Base-by-base conservation (phyloP, 1,140 invertebrate genomes). In the Zaprionus vittiger region DNA sequence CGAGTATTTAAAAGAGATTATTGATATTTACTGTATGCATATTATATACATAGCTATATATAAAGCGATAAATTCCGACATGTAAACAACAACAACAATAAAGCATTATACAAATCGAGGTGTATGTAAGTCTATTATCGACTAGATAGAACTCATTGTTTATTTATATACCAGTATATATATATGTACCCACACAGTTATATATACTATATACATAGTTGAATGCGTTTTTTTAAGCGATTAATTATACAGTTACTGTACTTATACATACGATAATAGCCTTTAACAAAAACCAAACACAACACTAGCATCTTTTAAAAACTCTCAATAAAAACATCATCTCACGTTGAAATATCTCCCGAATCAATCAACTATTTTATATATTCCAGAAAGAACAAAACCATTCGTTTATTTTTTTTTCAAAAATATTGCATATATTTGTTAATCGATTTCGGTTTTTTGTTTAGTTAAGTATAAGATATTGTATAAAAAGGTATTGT, bases 121-220 rank as follows among this genome's bases (percentile, higher is more conserved):
- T 68, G 76, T 79, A 85, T 79, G 72, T 90, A 82, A 66, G 59
- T 73, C 69, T 73, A 76, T 65, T 76, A 55, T 4, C 41, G 20
- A 65, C 80, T 90, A 85, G 86, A 85, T 91, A 90, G 82, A 90
- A 80, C 70, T 70, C 81, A 85, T 90, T 91, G 81, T 85, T 84
- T 89, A 82, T 85, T 69, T 79, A 79, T 76, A 81, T 71, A 81
- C 70, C 73, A 64, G 73, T 62, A 63, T 34, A 34, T 70, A 70
- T 75, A 31, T 70, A 70, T 75, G 38, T 57, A 20, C 31, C 62
- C 37, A 38, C 41, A 47, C 41, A 47, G 41, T 47, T 71, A 60
- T 68, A 59, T 65, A 59, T 65, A 73, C 24, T 74, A 70, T 67
- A 73, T 72, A 78, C 75, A 80, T 82, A 86, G 83, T 77, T 77